Evolutionary conservation across 2,888 invertebrate species (phyloP).

Genomic region (Amphipoea oculea): DNA sequence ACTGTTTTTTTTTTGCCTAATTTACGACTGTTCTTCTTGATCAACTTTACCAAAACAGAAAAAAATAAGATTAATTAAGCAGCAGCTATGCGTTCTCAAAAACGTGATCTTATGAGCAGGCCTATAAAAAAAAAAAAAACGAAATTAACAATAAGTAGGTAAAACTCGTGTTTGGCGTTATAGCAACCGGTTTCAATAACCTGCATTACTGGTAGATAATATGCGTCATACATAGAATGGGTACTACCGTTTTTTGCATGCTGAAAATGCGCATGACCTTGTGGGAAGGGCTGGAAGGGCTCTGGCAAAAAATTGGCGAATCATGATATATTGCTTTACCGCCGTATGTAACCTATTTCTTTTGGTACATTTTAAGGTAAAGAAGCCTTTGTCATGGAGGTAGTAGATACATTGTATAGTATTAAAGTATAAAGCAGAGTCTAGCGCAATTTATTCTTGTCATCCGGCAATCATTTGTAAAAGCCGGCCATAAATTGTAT

Average conservation of each 20-base stretch:
- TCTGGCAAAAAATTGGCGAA: too few species aligned
- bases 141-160: background rate
- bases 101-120: background rate
- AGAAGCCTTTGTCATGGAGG: constrained; percentile 11
- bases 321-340: too few species aligned
- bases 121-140: background rate
- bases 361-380: constrained; percentile 3
- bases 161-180: constrained; percentile 14
- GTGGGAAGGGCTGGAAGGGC: background rate
- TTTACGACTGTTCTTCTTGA: background rate
- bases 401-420: background rate
- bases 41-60: background rate
- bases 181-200: constrained; percentile 34
- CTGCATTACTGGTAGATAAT: constrained; percentile 19
- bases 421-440: constrained; percentile 2
- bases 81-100: background rate
- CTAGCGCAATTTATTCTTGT: constrained; percentile 1
- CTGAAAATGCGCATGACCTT: constrained; percentile 24
- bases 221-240: constrained; percentile 8
- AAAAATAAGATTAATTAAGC: background rate
- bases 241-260: background rate
- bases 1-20: background rate
- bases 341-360: background rate
- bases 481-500: constrained; percentile 9
- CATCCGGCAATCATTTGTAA: constrained; percentile 32